These are phyloP conservation scores for Prunella strophiata DNA, from an alignment of 2,797 vertebrate genomes.

Conservation along the genomic window DNA sequence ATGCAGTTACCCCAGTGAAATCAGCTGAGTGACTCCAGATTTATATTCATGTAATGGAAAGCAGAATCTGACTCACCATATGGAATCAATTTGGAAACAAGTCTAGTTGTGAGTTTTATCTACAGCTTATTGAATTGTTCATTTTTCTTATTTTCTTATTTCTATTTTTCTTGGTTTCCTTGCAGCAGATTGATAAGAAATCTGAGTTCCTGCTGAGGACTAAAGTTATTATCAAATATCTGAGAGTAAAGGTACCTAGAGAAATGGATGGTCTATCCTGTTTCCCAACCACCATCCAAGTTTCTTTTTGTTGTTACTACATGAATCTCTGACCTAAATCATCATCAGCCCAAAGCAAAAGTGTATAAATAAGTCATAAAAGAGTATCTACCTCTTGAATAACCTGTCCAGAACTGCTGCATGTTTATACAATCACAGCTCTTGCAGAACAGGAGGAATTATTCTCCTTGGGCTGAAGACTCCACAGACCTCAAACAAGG, in stretches of 20 bases:
- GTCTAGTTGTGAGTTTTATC: constrained; percentile 47
- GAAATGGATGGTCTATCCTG: constrained; percentile 6
- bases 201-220: constrained; percentile 33
- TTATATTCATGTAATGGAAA: constrained; percentile 53
- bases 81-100: constrained; percentile 58
- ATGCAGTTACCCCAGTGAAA: constrained; percentile 5
- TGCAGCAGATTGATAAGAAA: constrained; percentile 53
- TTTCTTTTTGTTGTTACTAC: constrained; percentile 9
- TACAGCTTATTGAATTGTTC: constrained; percentile 55
- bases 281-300: constrained; percentile 10
- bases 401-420: background rate
- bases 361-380: background rate
- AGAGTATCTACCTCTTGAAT: constrained; percentile 9
- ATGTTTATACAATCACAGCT: background rate
- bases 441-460: constrained; percentile 14
- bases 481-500: background rate
- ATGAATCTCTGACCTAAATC: constrained; percentile 18
- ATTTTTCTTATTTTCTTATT: constrained; percentile 40
- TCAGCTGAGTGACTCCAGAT: constrained; percentile 59
- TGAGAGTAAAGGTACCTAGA: constrained; percentile 17
- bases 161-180: constrained; percentile 36
- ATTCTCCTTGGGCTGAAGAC: background rate
- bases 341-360: constrained; percentile 5
- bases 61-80: constrained; percentile 52
- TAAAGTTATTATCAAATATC: constrained; percentile 14